These are phyloP conservation scores for Corythoichthys intestinalis DNA, from an alignment of 2,113 vertebrate genomes.

Conservation along the genomic window DNA sequence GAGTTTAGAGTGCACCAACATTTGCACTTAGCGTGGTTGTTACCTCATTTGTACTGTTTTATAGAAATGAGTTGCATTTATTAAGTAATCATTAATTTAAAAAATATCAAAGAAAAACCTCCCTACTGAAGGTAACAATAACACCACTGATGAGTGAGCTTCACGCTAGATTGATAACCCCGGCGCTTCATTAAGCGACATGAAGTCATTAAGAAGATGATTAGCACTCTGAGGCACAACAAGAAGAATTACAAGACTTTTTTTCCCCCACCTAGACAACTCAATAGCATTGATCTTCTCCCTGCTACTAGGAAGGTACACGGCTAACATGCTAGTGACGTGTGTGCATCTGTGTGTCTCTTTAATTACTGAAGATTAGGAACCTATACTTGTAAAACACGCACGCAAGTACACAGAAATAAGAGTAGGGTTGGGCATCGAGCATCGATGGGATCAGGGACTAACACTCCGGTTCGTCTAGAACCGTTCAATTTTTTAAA, in stretches of 20 bases:
- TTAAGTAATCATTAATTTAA: neutral
- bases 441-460: too few species aligned
- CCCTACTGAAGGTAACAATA: neutral
- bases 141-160: neutral
- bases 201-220: neutral
- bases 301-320: slow-evolving; percentile 5
- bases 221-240: neutral
- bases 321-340: slow-evolving; percentile 28
- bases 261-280: slow-evolving; percentile 12
- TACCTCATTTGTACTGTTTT: neutral
- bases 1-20: neutral
- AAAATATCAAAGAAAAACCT: neutral
- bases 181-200: neutral
- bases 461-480: too few species aligned
- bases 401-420: slow-evolving; percentile 4
- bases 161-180: neutral
- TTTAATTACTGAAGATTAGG: slow-evolving; percentile 32
- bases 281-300: slow-evolving; percentile 37
- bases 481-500: too few species aligned
- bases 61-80: neutral
- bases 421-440: neutral
- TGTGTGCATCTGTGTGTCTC: slow-evolving; percentile 13
- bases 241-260: neutral
- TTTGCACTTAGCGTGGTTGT: neutral
- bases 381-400: neutral